Evolutionary conservation across 2,797 vertebrate genomes (phyloP).

Genomic region (Periophthalmus magnuspinnatus): DNA sequence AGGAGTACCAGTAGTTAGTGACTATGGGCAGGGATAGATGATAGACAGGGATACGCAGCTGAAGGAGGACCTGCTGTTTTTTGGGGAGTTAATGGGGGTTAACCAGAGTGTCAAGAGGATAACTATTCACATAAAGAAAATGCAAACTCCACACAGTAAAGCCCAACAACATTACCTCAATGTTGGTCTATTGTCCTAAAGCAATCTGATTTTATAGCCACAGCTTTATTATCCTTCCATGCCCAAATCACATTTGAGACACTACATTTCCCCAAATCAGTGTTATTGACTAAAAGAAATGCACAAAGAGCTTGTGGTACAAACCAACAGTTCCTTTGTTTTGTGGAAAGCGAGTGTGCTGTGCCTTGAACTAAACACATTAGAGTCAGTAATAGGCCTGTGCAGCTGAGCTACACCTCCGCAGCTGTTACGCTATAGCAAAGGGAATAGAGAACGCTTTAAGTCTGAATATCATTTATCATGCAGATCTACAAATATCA

Average conservation of each 20-base stretch:
- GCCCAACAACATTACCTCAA: not conserved
- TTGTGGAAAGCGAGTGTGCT: not conserved
- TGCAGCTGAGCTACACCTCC: slow-evolving; percentile 8
- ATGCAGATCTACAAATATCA: not conserved
- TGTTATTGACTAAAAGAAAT: slow-evolving; percentile 5
- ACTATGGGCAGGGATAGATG: not conserved
- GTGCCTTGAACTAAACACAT: slow-evolving; percentile 13
- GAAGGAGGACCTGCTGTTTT: not conserved
- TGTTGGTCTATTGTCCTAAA: not conserved
- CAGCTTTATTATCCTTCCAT: not conserved
- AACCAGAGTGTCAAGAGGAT: not conserved
- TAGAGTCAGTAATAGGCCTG: slow-evolving; percentile 7
- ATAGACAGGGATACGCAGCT: not conserved
- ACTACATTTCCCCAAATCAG: not conserved
- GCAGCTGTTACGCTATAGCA: slow-evolving; percentile 2
- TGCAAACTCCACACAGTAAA: not conserved
- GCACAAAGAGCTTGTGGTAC: not conserved
- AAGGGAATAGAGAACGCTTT: slow-evolving; percentile 3
- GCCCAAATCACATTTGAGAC: not conserved
- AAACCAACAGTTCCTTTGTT: slow-evolving; percentile 1
- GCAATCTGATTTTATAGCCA: not conserved
- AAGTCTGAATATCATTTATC: slow-evolving; percentile 7
- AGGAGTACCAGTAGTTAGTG: too few relatives aligned
- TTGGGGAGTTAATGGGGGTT: not conserved
- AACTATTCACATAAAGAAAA: not conserved